Conservation (phyloP, 64 coral and sea anemone genomes). For the Montipora foliosa region DNA sequence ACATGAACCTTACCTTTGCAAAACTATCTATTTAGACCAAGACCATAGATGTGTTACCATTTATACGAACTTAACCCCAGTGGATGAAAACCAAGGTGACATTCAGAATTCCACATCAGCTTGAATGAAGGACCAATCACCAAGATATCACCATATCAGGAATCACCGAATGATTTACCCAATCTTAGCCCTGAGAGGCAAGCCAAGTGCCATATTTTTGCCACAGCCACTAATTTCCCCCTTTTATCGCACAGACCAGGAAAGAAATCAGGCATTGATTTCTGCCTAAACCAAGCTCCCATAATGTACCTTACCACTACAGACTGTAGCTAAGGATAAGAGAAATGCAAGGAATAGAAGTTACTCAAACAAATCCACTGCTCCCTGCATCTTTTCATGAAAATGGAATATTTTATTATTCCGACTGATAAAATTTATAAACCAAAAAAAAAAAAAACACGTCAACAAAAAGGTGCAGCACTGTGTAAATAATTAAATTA, state of each 20-base stretch:
- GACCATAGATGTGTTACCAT: conserved; percentile 31
- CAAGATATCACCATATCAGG: conserved; percentile 33
- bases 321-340: conserved; percentile 45
- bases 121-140: conserved; percentile 7
- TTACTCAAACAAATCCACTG: conserved; percentile 20
- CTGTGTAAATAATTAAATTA: no score
- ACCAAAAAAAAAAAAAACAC: neutral
- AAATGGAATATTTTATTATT: neutral
- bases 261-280: conserved; percentile 47
- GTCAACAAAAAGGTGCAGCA: no score
- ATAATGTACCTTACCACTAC: conserved; percentile 58
- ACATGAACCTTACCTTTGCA: conserved; percentile 51
- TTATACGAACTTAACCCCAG: neutral
- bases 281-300: conserved; percentile 62
- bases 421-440: neutral
- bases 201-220: conserved; percentile 61
- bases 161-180: conserved; percentile 45
- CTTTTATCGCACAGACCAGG: conserved; percentile 50
- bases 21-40: conserved; percentile 56
- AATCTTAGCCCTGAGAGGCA: conserved; percentile 39
- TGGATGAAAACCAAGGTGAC: conserved; percentile 39
- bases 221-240: conserved; percentile 46
- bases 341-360: conserved; percentile 56
- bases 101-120: conserved; percentile 34
- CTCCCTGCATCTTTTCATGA: neutral